These are phyloP conservation scores for Ormyrus pomaceus DNA, from an alignment of 2,888 invertebrate species.

Conservation along the genomic window DNA sequence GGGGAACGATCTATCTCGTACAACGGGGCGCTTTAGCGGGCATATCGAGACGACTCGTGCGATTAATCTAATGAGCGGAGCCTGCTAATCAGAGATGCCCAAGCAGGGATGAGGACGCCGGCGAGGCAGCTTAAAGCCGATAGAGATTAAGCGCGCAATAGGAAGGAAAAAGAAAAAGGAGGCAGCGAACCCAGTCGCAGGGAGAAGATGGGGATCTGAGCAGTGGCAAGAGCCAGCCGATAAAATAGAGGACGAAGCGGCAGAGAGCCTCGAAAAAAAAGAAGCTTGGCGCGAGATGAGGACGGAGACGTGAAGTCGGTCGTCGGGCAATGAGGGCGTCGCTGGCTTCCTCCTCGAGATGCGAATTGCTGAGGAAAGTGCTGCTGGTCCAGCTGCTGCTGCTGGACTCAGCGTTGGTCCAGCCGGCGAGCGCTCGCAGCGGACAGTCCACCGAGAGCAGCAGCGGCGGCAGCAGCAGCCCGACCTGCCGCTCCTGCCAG, in stretches of 20 bases:
- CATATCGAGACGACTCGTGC: constrained; percentile 3
- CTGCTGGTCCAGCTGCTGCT: constrained; percentile 64
- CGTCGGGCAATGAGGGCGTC: constrained; percentile 62
- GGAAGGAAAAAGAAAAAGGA: background rate
- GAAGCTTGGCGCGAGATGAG: constrained; percentile 22
- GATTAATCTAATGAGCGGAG: constrained; percentile 42
- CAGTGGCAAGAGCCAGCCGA: background rate
- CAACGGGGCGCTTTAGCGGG: constrained; percentile 8
- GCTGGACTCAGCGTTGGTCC: constrained; percentile 36
- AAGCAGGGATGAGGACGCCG: background rate
- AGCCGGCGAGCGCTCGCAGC: constrained; percentile 57
- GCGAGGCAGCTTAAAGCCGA: background rate
- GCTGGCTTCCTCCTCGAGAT: constrained; percentile 66
- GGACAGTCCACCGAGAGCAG: too few species aligned
- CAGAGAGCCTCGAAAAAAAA: background rate
- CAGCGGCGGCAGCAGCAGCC: background rate
- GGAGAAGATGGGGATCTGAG: background rate
- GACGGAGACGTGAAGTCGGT: constrained; percentile 42
- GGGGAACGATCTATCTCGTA: constrained; percentile 13
- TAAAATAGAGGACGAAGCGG: background rate
- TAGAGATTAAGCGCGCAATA: background rate
- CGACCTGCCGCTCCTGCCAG: background rate
- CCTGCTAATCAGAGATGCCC: constrained; percentile 3
- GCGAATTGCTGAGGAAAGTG: constrained; percentile 62
- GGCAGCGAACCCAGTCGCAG: background rate